Base-by-base conservation (phyloP, 2,888 invertebrate genomes). In the Hirtodrosophila cameraria region DNA sequence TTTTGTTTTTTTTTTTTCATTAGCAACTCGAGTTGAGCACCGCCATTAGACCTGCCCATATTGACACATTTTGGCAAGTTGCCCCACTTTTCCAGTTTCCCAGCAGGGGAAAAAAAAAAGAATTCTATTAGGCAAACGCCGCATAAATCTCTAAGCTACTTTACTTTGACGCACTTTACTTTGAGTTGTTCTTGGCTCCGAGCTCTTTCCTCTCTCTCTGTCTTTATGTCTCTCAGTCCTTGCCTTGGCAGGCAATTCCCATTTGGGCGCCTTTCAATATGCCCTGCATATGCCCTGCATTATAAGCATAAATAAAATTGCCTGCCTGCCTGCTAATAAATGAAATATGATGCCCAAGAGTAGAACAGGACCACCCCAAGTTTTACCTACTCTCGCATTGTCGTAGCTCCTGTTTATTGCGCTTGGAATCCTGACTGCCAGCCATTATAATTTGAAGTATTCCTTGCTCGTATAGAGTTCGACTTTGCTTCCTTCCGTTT, bases 201-300 rank as follows among this genome's bases (percentile, higher is more conserved):
- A 31, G 71, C 36, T 46, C 49, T 25, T 13, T 13, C 11, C 54
- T 43, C n/a, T 13, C 12, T 23, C 7, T 6, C 23, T 23, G 18
- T 38, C 15, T 38, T 31, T n/a, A n/a, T n/a, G n/a, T n/a, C n/a
- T n/a, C n/a, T n/a, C n/a, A n/a, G n/a, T n/a, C n/a, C 30, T 7
- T 12, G 59, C 45, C 31, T 35, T 60, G 55, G 45, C 63, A 64
- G 43, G 46, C 33, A 72, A 87, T 88, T 87, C 87, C 87, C 87
- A 80, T 75, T 84, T 88, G 85, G 85, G 88, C 58, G 66, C 23
- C 52, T 43, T 11, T 58, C 6, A 36, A 39, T 31, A 27, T 57
- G 48, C 48, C 75, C 71, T 88, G 88, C 88, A 88, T 89, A 88
- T 89, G 89, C 75, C 80, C 86, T 78, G 89, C 89, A 89, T 89